Conservation (phyloP, 2,888 invertebrate species). For the Syrphus vitripennis region DNA sequence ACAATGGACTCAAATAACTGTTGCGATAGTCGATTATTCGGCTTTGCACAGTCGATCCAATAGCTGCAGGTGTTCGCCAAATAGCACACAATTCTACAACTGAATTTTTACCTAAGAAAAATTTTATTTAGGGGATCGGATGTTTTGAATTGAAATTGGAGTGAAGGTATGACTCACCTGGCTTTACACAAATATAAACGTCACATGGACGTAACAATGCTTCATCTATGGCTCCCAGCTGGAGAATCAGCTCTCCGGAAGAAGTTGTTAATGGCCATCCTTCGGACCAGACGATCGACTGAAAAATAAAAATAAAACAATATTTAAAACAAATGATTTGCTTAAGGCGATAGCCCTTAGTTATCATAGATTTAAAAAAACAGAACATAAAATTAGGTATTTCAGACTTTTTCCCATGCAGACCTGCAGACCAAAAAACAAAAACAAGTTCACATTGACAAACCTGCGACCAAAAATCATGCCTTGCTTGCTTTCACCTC, state of each 20-base stretch:
- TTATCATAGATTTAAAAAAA: no score
- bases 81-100: slow-evolving; percentile 77
- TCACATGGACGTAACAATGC: slow-evolving; percentile 84
- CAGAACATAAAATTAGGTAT: not conserved
- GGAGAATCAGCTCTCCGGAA: slow-evolving; percentile 84
- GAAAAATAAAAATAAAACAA: slow-evolving; percentile 78
- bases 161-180: slow-evolving; percentile 74
- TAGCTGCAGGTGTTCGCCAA: slow-evolving; percentile 77
- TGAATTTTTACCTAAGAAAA: slow-evolving; percentile 72
- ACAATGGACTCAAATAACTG: slow-evolving; percentile 77
- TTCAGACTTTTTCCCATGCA: not conserved
- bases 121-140: not conserved
- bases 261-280: slow-evolving; percentile 87
- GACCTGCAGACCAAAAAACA: not conserved
- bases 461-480: not conserved
- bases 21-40: slow-evolving; percentile 78
- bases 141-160: not conserved
- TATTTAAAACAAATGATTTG: no score
- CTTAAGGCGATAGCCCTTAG: no score
- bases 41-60: slow-evolving; percentile 75
- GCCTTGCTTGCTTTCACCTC: slow-evolving; percentile 22
- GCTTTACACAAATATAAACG: slow-evolving; percentile 85
- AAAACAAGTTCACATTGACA: slow-evolving; percentile 14
- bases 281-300: slow-evolving; percentile 84
- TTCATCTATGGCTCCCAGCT: slow-evolving; percentile 85